These are phyloP conservation scores for Aphodius sticticus DNA, from an alignment of 2,888 invertebrate species.

Conservation along the genomic window DNA sequence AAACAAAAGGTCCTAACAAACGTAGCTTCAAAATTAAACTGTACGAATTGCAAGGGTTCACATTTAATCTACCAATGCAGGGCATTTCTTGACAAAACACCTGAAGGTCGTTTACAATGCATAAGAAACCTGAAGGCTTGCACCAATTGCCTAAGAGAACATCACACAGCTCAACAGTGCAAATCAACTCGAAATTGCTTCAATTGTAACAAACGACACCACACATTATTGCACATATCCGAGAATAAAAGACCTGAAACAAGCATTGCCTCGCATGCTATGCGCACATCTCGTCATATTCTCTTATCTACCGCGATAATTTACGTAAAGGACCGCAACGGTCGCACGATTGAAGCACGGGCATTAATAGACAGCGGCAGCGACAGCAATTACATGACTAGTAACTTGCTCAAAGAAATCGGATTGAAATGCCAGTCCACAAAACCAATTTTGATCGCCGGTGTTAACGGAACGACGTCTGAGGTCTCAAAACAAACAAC, in stretches of 20 bases:
- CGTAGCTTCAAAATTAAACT: too few species aligned
- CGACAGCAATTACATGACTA: conserved; percentile 30
- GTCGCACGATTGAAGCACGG: conserved; percentile 14
- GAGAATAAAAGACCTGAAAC: neutral
- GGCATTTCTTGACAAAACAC: too few species aligned
- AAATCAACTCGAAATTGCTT: too few species aligned
- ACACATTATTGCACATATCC: too few species aligned
- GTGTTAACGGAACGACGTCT: conserved; percentile 10
- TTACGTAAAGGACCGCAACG: conserved; percentile 18
- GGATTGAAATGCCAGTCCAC: neutral
- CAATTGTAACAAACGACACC: too few species aligned
- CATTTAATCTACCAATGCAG: too few species aligned
- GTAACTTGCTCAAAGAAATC: neutral
- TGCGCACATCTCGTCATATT: conserved; percentile 14
- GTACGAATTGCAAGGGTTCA: too few species aligned
- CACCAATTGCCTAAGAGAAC: too few species aligned
- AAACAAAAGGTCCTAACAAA: too few species aligned
- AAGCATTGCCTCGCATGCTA: neutral
- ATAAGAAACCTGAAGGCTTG: too few species aligned
- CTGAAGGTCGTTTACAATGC: too few species aligned
- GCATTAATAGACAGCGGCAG: conserved; percentile 29
- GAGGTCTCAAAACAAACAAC: conserved; percentile 15
- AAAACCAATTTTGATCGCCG: conserved; percentile 6
- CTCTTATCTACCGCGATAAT: conserved; percentile 28
- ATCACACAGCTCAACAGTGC: too few species aligned